Conservation (phyloP, 2,113 vertebrate genomes). For the Ptyas mucosa region DNA sequence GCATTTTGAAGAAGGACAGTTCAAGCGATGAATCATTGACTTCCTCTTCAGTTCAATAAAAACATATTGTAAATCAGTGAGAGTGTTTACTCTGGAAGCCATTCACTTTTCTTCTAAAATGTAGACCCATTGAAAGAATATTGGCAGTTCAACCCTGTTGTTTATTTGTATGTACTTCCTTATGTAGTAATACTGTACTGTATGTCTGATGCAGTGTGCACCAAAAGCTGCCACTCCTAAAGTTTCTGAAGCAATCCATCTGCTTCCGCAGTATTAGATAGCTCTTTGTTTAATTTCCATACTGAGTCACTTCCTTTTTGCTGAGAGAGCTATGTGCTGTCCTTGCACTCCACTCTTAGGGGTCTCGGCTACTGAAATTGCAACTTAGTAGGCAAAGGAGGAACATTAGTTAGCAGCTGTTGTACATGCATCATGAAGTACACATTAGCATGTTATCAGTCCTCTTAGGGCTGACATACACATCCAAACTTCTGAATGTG, state of each 20-base stretch:
- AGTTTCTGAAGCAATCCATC: slow-evolving; percentile 22
- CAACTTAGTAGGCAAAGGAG: background rate
- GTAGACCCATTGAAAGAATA: slow-evolving; percentile 1
- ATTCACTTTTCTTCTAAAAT: background rate
- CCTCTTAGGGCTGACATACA: background rate
- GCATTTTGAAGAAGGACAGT: background rate
- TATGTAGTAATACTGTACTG: slow-evolving; percentile 22
- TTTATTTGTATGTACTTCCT: slow-evolving; percentile 7
- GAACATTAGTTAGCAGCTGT: background rate
- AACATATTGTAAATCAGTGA: slow-evolving; percentile 9
- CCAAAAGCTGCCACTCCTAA: slow-evolving; percentile 17
- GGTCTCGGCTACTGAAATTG: slow-evolving; percentile 15
- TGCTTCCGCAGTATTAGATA: slow-evolving; percentile 16
- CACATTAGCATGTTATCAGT: background rate
- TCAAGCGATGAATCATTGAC: background rate
- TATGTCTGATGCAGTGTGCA: slow-evolving; percentile 6
- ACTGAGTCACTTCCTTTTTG: slow-evolving; percentile 27
- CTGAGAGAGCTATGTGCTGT: slow-evolving; percentile 27
- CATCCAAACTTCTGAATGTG: background rate
- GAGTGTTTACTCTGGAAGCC: slow-evolving; percentile 12
- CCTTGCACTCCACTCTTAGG: slow-evolving; percentile 3
- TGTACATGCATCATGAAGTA: background rate
- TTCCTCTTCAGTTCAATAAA: slow-evolving; percentile 12
- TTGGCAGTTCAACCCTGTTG: background rate
- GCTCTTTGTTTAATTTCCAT: slow-evolving; percentile 13